phyloP scores from a whole-genome alignment of 53 echinoderm and acorn worm genomes.

The Zoroaster sp. region DNA sequence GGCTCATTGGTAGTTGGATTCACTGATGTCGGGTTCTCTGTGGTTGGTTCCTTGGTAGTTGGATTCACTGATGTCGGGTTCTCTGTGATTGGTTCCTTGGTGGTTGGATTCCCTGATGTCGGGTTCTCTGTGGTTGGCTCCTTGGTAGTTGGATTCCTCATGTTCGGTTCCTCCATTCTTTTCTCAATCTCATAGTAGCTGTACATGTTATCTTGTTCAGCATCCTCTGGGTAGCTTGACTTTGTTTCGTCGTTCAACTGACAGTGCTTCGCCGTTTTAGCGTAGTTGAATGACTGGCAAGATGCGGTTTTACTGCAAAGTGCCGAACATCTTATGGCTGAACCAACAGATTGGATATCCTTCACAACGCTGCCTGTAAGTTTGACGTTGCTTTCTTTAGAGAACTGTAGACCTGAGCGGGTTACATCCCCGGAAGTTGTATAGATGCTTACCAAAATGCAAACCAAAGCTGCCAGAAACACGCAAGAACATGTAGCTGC shows the following conservation, averaged over 20 bases:
- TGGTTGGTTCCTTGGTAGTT: no score
- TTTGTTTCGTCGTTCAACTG: constrained; percentile 20
- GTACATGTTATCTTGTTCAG: neutral
- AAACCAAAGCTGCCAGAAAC: no score
- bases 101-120: neutral
- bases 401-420: neutral
- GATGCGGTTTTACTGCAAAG: neutral
- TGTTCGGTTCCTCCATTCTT: neutral
- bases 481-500: no score
- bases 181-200: constrained; percentile 20
- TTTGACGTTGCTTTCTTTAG: neutral
- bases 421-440: neutral
- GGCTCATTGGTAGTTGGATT: no score
- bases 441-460: no score
- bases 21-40: no score
- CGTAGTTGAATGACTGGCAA: constrained; percentile 35
- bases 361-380: neutral
- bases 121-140: neutral
- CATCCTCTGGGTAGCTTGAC: neutral
- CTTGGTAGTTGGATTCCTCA: no score
- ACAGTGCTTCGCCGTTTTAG: neutral
- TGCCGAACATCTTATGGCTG: neutral
- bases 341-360: neutral
- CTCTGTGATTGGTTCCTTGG: no score
- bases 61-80: no score